A percentile compares a stretch with the other conserved stretches of the same genome.
phyloP scores from a whole-genome alignment of 1,140 invertebrate genomes.

The Pachyrhynchus sulphureomaculatus region DNA sequence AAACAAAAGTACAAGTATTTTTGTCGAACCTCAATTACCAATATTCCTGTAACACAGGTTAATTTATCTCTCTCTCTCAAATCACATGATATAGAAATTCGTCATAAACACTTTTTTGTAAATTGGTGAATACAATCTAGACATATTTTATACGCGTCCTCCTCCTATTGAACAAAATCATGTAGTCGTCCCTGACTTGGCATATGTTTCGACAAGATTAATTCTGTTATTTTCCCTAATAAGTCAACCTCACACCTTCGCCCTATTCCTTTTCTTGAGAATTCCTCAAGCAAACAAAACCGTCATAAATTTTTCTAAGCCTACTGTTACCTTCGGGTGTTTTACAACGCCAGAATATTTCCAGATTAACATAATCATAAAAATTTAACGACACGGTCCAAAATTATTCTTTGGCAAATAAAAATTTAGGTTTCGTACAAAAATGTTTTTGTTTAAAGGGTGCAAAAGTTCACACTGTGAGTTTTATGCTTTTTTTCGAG shows the following conservation, averaged over 20 bases:
- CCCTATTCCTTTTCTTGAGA: conserved; percentile 12
- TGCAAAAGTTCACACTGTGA: neutral
- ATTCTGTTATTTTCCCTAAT: conserved; percentile 12
- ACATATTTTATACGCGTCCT: no score
- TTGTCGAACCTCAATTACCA: no score
- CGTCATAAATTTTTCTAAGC: conserved; percentile 18
- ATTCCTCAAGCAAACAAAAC: conserved; percentile 20
- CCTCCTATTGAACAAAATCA: no score
- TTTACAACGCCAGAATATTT: conserved; percentile 22
- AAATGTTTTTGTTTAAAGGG: conserved; percentile 7
- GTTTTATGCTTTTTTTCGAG: no score
- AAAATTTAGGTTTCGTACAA: conserved; percentile 6
- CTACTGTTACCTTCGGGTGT: conserved; percentile 5
- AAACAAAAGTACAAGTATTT: no score
- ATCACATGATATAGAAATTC: no score
- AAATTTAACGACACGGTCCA: conserved; percentile 21
- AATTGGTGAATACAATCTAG: no score
- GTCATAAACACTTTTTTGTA: no score
- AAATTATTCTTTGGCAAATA: conserved; percentile 28
- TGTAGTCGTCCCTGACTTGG: no score
- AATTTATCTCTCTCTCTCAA: no score
- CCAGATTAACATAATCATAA: conserved; percentile 28
- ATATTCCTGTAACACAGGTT: no score
- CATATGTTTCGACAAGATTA: no score
- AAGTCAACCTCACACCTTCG: conserved; percentile 8